These are phyloP conservation scores for Drosophila malerkotliana DNA, from an alignment of 1,140 invertebrate genomes.

Conservation along the genomic window DNA sequence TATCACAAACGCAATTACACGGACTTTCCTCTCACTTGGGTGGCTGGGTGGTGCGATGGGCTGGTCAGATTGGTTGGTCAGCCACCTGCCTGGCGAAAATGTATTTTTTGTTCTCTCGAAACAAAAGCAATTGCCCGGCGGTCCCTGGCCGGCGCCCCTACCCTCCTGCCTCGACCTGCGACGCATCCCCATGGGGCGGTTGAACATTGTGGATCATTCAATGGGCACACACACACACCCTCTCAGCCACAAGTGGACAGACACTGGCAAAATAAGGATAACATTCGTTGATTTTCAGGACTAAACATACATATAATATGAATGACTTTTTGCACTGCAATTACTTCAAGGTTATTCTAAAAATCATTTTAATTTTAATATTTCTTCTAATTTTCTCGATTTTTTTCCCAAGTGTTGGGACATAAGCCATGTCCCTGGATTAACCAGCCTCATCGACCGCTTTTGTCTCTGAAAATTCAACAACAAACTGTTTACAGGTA, in stretches of 20 bases:
- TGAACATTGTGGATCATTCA: constrained; percentile 66
- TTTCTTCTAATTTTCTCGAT: too few relatives aligned
- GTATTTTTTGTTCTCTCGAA: constrained; percentile 62
- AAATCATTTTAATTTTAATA: too few relatives aligned
- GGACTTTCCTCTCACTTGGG: constrained; percentile 36
- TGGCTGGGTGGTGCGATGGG: background rate
- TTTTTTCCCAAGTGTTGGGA: constrained; percentile 15
- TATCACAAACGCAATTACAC: constrained; percentile 81
- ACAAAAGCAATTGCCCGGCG: constrained; percentile 75
- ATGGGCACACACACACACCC: constrained; percentile 32
- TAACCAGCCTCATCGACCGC: constrained; percentile 63
- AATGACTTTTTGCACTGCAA: too few relatives aligned
- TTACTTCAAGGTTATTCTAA: too few relatives aligned
- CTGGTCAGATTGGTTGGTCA: background rate
- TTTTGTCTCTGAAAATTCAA: constrained; percentile 53
- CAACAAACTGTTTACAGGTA: constrained; percentile 53
- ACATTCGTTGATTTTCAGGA: background rate
- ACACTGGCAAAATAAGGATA: constrained; percentile 1
- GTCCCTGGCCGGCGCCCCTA: background rate
- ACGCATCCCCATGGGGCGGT: constrained; percentile 52
- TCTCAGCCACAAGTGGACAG: background rate
- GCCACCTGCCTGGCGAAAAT: constrained; percentile 18
- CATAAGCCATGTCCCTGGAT: constrained; percentile 39
- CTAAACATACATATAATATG: too few relatives aligned
- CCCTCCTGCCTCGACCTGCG: constrained; percentile 19